phyloP scores from a whole-genome alignment of 2,888 invertebrate genomes.

The Leptarthrus brevirostris region DNA sequence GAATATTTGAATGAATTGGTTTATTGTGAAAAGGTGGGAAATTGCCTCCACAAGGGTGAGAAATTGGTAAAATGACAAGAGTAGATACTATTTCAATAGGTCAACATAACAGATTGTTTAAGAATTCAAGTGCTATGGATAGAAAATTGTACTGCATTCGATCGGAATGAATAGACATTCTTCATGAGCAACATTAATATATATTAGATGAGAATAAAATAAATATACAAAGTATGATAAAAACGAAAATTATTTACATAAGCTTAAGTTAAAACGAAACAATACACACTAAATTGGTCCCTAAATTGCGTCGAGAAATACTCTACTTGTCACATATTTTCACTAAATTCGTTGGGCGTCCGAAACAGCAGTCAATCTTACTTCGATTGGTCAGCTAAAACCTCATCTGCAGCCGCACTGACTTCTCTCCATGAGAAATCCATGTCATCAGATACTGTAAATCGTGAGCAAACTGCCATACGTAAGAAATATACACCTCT shows the following conservation, averaged over 20 bases:
- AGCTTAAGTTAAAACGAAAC: conserved; percentile 12
- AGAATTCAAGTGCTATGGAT: too few species aligned
- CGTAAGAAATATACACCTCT: conserved; percentile 86
- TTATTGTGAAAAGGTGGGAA: too few species aligned
- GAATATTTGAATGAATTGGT: too few species aligned
- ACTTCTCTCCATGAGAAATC: conserved; percentile 89
- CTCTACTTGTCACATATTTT: neutral
- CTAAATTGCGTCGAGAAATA: conserved; percentile 24
- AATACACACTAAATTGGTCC: conserved; percentile 42
- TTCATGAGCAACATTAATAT: too few species aligned
- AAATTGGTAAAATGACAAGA: too few species aligned
- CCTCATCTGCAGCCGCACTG: conserved; percentile 77
- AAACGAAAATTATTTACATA: conserved; percentile 25
- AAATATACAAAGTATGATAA: conserved; percentile 22
- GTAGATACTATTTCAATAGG: too few species aligned
- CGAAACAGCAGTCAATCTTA: conserved; percentile 52
- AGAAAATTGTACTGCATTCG: too few species aligned
- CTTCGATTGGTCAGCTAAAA: conserved; percentile 66
- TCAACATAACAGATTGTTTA: too few species aligned
- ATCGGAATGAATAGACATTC: too few species aligned
- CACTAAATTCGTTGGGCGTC: neutral
- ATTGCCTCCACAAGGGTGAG: too few species aligned
- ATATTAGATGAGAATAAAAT: neutral
- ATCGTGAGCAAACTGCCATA: conserved; percentile 90
- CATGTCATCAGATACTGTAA: conserved; percentile 83